Evolutionary conservation across 2,113 vertebrate genomes (phyloP).

Genomic region (Hippocampus barbouri): DNA sequence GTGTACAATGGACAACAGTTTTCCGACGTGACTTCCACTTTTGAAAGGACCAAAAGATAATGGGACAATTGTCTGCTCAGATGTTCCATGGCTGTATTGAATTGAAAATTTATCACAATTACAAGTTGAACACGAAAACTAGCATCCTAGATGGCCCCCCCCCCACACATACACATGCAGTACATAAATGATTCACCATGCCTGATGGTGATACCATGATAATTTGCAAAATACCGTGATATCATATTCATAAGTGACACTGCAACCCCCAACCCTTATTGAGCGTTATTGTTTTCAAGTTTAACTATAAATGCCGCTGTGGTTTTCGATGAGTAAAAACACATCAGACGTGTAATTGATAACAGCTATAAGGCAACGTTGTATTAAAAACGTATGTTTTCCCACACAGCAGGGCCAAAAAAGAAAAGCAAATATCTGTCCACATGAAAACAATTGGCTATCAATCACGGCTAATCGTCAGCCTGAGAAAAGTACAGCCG

Average conservation of each 20-base stretch:
- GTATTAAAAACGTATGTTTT: not conserved
- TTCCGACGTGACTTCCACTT: too few species aligned
- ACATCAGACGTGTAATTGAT: not conserved
- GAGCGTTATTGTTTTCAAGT: not conserved
- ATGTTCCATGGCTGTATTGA: too few species aligned
- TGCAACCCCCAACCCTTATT: not conserved
- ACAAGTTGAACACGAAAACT: too few species aligned
- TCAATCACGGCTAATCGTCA: not conserved
- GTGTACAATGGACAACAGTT: too few species aligned
- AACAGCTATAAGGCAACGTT: not conserved
- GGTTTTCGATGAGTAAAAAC: not conserved
- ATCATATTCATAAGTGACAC: not conserved
- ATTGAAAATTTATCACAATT: too few species aligned
- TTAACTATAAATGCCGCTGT: not conserved
- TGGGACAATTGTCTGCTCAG: too few species aligned
- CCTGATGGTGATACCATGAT: not conserved
- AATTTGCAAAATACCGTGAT: not conserved
- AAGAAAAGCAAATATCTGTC: not conserved
- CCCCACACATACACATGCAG: too few species aligned
- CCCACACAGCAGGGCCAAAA: not conserved
- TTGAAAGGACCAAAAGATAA: too few species aligned
- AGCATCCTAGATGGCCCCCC: too few species aligned
- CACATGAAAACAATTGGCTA: not conserved
- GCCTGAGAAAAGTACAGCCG: not conserved
- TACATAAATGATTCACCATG: too few species aligned